Evolutionary conservation across 2,797 vertebrate species (phyloP).

Genomic region (Staurois parvus): DNA sequence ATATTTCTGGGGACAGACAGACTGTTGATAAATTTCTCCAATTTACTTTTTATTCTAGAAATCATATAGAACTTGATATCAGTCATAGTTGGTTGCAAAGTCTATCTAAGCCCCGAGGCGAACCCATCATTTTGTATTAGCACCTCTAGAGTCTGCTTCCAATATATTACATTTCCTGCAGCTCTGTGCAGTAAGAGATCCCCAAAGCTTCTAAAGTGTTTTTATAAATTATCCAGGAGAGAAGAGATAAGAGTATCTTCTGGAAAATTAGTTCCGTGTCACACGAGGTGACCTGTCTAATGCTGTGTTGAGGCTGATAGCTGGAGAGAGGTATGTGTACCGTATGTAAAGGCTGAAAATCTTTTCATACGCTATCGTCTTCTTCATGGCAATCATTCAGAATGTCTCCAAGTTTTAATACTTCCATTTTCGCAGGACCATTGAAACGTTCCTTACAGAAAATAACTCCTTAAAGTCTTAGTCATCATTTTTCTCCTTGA

Average conservation of each 20-base stretch:
- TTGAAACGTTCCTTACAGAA: too few relatives aligned
- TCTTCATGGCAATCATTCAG: not conserved
- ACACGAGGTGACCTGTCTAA: not conserved
- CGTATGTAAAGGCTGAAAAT: not conserved
- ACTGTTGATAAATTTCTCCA: constrained; percentile 50
- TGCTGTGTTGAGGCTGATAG: not conserved
- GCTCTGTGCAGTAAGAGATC: not conserved
- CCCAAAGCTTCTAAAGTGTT: not conserved
- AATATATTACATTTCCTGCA: constrained; percentile 44
- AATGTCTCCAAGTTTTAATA: not conserved
- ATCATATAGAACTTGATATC: constrained; percentile 18
- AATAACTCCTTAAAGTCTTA: too few relatives aligned
- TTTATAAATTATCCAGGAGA: constrained; percentile 17
- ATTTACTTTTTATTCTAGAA: constrained; percentile 42
- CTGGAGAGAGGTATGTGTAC: not conserved
- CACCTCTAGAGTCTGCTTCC: constrained; percentile 28
- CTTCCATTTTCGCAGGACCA: not conserved
- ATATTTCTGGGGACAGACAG: not conserved
- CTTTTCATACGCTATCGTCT: not conserved
- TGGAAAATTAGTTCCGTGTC: not conserved
- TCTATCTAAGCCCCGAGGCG: constrained; percentile 37
- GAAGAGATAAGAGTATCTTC: not conserved
- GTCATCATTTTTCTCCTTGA: not conserved
- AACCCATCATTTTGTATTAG: constrained; percentile 41
- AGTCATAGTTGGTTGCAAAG: constrained; percentile 40